phyloP scores from a whole-genome alignment of 2,888 invertebrate genomes.

The Hirtodrosophila trivittata region DNA sequence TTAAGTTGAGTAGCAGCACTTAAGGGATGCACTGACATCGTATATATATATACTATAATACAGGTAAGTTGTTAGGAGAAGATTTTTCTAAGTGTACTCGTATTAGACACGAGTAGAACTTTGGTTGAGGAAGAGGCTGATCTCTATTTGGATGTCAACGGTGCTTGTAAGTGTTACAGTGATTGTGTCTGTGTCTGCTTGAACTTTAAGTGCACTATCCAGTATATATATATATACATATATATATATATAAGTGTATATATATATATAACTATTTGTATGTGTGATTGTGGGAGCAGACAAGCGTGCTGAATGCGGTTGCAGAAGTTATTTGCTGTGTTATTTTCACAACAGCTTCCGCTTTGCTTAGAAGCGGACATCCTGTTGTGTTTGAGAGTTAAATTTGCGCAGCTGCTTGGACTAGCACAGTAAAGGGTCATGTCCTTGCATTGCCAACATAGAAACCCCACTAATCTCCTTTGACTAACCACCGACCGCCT shows the following conservation, averaged over 20 bases:
- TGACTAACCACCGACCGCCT: background rate
- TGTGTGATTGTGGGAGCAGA: slow-evolving; percentile 17
- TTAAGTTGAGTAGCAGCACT: no score
- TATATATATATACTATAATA: no score
- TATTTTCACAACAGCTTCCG: slow-evolving; percentile 80
- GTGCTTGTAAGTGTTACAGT: slow-evolving; percentile 11
- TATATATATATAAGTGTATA: slow-evolving; percentile 6
- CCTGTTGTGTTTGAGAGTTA: slow-evolving; percentile 75
- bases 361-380: slow-evolving; percentile 68
- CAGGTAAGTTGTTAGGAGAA: no score
- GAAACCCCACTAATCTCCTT: background rate
- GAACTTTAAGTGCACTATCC: slow-evolving; percentile 3
- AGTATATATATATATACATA: background rate
- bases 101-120: slow-evolving; percentile 3
- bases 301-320: slow-evolving; percentile 71
- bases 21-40: no score
- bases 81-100: no score
- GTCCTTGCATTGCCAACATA: background rate
- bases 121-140: slow-evolving; percentile 20
- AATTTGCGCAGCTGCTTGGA: slow-evolving; percentile 64
- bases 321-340: slow-evolving; percentile 80
- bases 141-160: slow-evolving; percentile 13
- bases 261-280: slow-evolving; percentile 11
- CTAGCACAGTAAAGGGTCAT: slow-evolving; percentile 34
- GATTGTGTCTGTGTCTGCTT: background rate